Evolutionary conservation across 2,113 vertebrate species (phyloP), one percentile per base, ranked within the genome.

Genomic region (Procavia capensis): DNA sequence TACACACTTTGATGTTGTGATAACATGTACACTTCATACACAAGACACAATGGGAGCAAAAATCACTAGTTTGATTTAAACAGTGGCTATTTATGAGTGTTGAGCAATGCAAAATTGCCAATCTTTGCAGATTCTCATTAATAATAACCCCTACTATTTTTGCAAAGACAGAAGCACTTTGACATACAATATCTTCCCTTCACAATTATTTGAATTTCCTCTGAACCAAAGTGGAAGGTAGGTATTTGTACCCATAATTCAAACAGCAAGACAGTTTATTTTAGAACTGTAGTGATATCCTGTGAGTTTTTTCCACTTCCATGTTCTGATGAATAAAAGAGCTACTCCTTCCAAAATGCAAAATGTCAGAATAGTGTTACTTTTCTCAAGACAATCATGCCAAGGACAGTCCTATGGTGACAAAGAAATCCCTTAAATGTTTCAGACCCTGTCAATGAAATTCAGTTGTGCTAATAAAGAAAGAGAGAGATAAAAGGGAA

Each of bases 101-200:
- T 70, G 70, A 97, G 36, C 36, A 59, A 43, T 36, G 61, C n/a
- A 72, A 80, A 95, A 80, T 59, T 93, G 85, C 93, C 57, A 85
- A 93, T 91, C 91, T 90, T 93, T 95, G 45, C n/a, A 92, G 84
- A 66, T 94, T 34, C 76, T 97, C 87, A 76, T 96, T 97, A 97
- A 96, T 96, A 96, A 96, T 43, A 85, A 45, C 76, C 85, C 76
- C 70, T 13, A 43, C 34, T 85, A 36, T 61, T 94, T 92, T 89
- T 95, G 85, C 86, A 97, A 76, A 88, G 63, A 70, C 59, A 96
- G 96, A 97, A 86, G 75, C 54, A 95, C 88, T 97, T 86, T 94
- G 95, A 95, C 94, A 93, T 85, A 83, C 80, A 70, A 24, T 94
- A 87, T 85, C 88, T 95, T 91, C 88, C 47, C 76, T 76, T 91